Evolutionary conservation across 1,140 invertebrate genomes (phyloP), one percentile per base, ranked within the genome.

Genomic region (Dryas iulia): DNA sequence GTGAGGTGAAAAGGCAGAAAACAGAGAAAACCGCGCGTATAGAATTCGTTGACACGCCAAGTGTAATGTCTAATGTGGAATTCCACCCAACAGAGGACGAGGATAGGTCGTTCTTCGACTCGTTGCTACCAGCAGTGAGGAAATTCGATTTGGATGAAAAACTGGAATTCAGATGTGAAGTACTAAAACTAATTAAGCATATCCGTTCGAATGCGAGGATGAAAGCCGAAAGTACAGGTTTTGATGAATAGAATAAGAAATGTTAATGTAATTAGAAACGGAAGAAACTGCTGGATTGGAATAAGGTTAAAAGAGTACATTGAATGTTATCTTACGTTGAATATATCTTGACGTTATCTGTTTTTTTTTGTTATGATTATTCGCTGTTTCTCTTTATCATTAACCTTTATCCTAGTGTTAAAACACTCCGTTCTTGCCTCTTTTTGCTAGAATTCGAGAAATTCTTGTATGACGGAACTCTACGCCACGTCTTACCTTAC

Each of bases 91-190:
- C 28, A 18, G 26, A 59, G 59, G 82, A 86, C 31, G 84, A 84
- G 10, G 84, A 86, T 24, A 76, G 73, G 24, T 84, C 81, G 0
- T 86, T 86, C 26, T 86, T 86, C 68, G 79, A 83, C 10, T 84
- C 81, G 0, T 31, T 86, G 12, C 52, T 86, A 18, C 84, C 84
- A 3, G 80, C 79, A 0, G 78, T 84, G 3, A 78, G 81, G 54
- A 66, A 67, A 18, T 83, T 86, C 63, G 72, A 78, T 65, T 53
- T 86, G 54, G 82, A 86, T 39, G 79, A 83, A 31, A 86, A 86
- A 61, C 23, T 86, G 52, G 78, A 83, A 25, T 86, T 86, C 57
- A 66, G 81, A 10, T 79, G 78, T 39, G 77, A 83, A 73, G 78
- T 86, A n/a, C 56, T 86, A 28, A 70, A 64, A 52, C 56, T 80